Evolutionary conservation across 2,888 invertebrate genomes (phyloP).

Genomic region (Caenorhabditis imperialis): DNA sequence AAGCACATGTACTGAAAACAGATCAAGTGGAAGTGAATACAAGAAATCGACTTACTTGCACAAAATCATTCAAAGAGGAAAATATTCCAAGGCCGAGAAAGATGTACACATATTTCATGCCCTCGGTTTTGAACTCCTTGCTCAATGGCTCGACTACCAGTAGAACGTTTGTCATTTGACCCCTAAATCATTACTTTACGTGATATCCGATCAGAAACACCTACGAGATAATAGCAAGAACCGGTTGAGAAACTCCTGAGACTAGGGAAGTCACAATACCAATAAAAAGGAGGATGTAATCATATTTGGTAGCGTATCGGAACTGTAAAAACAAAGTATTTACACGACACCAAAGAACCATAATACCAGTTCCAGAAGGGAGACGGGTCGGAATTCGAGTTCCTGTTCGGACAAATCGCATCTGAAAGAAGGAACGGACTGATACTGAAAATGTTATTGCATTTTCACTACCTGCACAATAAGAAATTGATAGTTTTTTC

Average conservation of each 20-base stretch:
- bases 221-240: slow-evolving; percentile 64
- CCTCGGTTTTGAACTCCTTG: slow-evolving; percentile 58
- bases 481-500: slow-evolving; percentile 64
- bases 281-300: slow-evolving; percentile 57
- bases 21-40: too few species aligned
- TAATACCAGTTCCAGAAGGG: slow-evolving; percentile 58
- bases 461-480: slow-evolving; percentile 49
- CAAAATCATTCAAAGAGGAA: slow-evolving; percentile 59
- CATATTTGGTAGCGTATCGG: slow-evolving; percentile 62
- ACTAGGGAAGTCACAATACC: slow-evolving; percentile 59
- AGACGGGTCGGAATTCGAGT: slow-evolving; percentile 57
- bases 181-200: slow-evolving; percentile 28
- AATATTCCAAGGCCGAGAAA: slow-evolving; percentile 69
- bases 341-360: neutral
- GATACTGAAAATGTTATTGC: too few species aligned
- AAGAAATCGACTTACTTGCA: slow-evolving; percentile 65
- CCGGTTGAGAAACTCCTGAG: slow-evolving; percentile 65
- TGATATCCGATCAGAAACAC: neutral
- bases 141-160: slow-evolving; percentile 57
- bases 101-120: slow-evolving; percentile 69
- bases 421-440: slow-evolving; percentile 13
- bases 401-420: slow-evolving; percentile 60
- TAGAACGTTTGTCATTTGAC: slow-evolving; percentile 67
- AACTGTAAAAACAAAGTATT: slow-evolving; percentile 57
- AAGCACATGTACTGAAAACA: slow-evolving; percentile 71